Conservation (phyloP, 2,113 vertebrate genomes). For the Megaceryle maxima region DNA sequence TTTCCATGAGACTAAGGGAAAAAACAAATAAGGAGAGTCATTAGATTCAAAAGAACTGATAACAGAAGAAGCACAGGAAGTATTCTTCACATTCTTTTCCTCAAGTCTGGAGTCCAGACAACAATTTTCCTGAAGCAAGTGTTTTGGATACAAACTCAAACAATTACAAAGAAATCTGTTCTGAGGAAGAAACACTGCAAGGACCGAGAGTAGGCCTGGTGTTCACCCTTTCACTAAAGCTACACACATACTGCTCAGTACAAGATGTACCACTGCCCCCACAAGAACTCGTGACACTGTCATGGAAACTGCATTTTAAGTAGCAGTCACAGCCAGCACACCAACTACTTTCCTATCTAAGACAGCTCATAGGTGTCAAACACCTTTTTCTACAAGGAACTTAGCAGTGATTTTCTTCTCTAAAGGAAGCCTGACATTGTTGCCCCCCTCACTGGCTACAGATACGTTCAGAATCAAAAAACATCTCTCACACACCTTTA, state of each 20-base stretch:
- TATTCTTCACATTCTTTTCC: background rate
- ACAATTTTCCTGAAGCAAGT: background rate
- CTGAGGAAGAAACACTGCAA: background rate
- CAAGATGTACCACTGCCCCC: background rate
- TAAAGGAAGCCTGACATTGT: background rate
- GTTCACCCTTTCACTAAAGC: background rate
- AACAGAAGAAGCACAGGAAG: background rate
- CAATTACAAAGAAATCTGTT: background rate
- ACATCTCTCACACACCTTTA: rapidly evolving
- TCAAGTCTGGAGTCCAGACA: background rate
- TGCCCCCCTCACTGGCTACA: background rate
- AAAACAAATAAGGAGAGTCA: background rate
- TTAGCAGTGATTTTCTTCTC: background rate
- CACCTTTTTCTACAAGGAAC: background rate
- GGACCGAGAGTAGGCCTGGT: background rate
- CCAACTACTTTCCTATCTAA: background rate
- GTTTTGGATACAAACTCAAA: background rate
- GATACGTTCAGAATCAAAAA: background rate
- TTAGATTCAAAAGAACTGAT: background rate
- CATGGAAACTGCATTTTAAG: background rate
- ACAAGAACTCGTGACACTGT: background rate
- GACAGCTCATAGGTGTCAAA: background rate
- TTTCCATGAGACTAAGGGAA: slow-evolving; percentile 77
- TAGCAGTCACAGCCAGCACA: background rate
- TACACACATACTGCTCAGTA: background rate